Percentiles rank a stretch among this genome's conserved stretches.
These are phyloP conservation scores for Myrmophylax atrothorax DNA, from an alignment of 2,113 vertebrate species.

Conservation along the genomic window DNA sequence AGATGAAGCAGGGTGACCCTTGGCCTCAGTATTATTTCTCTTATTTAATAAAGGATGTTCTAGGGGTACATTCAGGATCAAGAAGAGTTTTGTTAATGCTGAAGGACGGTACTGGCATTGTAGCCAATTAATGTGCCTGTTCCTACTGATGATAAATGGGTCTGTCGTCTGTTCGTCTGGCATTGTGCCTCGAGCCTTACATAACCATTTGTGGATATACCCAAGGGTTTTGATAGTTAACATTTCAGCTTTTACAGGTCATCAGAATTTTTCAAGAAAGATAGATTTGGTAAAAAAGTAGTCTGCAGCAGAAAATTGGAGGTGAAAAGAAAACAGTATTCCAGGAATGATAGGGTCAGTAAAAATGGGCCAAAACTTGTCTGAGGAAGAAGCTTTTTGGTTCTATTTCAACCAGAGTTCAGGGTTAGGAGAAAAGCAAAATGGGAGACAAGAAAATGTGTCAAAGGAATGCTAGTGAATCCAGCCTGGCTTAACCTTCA, in stretches of 20 bases:
- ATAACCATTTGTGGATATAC: not conserved
- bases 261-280: slow-evolving; percentile 7
- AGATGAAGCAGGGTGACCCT: not conserved
- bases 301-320: not conserved
- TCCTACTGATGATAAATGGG: slow-evolving; percentile 55
- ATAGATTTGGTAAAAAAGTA: slow-evolving; percentile 22
- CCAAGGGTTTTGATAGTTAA: not conserved
- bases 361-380: not conserved
- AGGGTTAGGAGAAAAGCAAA: not conserved
- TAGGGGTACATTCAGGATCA: slow-evolving; percentile 12
- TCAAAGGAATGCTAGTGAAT: not conserved
- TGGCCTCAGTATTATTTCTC: slow-evolving; percentile 25
- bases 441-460: not conserved
- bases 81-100: slow-evolving; percentile 34
- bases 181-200: not conserved
- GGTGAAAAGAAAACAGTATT: not conserved
- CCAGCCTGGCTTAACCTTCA: not conserved
- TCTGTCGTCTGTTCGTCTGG: not conserved
- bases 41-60: slow-evolving; percentile 29
- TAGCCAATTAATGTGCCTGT: slow-evolving; percentile 41
- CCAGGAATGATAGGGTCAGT: not conserved
- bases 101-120: not conserved
- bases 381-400: not conserved
- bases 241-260: not conserved
- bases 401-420: not conserved